Evolutionary conservation across 2,113 vertebrate species (phyloP).

Genomic region (Ciconia maguari): DNA sequence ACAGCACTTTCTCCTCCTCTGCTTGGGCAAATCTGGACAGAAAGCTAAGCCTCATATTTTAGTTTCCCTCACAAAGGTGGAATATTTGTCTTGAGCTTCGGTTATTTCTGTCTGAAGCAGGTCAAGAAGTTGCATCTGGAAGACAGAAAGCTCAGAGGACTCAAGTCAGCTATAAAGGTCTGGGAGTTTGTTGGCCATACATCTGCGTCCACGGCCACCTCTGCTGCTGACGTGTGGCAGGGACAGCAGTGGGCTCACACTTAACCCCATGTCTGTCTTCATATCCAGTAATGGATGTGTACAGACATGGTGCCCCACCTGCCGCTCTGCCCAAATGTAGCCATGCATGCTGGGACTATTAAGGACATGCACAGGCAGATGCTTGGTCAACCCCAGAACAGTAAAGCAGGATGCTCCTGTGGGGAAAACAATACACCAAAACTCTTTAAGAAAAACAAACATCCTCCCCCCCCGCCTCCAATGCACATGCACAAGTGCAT

Average conservation of each 20-base stretch:
- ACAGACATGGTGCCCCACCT: background rate
- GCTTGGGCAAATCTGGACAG: background rate
- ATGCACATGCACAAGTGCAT: background rate
- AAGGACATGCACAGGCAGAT: background rate
- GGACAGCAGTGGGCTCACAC: background rate
- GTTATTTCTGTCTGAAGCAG: background rate
- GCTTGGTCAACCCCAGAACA: background rate
- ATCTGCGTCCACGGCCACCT: background rate
- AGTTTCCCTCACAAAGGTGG: background rate
- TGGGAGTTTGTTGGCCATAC: rapidly evolving
- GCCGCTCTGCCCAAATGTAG: background rate
- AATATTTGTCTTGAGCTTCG: background rate
- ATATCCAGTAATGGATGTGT: rapidly evolving
- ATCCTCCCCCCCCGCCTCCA: background rate
- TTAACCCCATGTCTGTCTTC: background rate
- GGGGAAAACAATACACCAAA: background rate
- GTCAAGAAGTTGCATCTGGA: background rate
- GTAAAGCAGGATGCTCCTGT: background rate
- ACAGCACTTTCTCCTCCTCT: background rate
- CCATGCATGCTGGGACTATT: background rate
- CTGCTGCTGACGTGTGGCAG: rapidly evolving
- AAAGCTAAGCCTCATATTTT: background rate
- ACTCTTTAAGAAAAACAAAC: background rate
- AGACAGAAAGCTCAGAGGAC: background rate
- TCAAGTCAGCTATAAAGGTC: background rate